These are phyloP conservation scores for Limnephilus lunatus DNA, from an alignment of 2,888 invertebrate species.

Conservation along the genomic window DNA sequence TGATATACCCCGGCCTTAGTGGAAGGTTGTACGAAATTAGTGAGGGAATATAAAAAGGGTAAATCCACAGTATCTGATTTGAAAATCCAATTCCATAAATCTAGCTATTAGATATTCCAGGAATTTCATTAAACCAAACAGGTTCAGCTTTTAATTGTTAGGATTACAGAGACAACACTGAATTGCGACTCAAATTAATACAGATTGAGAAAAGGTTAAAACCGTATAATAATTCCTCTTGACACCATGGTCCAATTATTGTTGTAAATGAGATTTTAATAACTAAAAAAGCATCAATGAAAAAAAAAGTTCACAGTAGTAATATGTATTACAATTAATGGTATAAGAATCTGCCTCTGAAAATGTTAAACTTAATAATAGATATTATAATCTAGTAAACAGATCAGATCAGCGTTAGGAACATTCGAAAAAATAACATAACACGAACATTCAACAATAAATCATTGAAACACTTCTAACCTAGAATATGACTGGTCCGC, in stretches of 20 bases:
- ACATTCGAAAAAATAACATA: constrained; percentile 18
- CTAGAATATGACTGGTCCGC: not conserved
- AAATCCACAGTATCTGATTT: too few relatives aligned
- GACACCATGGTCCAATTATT: not conserved
- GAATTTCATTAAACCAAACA: too few relatives aligned
- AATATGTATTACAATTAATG: not conserved
- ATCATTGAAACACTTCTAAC: not conserved
- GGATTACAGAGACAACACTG: too few relatives aligned
- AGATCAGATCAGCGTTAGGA: constrained; percentile 29
- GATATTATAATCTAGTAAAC: not conserved
- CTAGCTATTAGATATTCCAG: too few relatives aligned
- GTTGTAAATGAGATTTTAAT: not conserved
- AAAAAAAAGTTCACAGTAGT: not conserved
- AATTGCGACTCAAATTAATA: not conserved
- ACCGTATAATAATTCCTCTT: not conserved
- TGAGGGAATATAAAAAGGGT: too few relatives aligned
- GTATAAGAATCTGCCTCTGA: not conserved
- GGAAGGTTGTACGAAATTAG: too few relatives aligned
- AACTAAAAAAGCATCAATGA: not conserved
- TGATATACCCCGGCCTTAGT: too few relatives aligned
- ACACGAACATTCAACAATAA: constrained; percentile 5
- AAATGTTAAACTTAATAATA: not conserved
- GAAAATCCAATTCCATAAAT: too few relatives aligned
- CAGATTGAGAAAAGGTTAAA: not conserved
- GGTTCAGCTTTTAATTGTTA: too few relatives aligned